These are phyloP conservation scores for Sinocyclocheilus maitianheensis DNA, from an alignment of 2,113 vertebrate species.

Conservation along the genomic window DNA sequence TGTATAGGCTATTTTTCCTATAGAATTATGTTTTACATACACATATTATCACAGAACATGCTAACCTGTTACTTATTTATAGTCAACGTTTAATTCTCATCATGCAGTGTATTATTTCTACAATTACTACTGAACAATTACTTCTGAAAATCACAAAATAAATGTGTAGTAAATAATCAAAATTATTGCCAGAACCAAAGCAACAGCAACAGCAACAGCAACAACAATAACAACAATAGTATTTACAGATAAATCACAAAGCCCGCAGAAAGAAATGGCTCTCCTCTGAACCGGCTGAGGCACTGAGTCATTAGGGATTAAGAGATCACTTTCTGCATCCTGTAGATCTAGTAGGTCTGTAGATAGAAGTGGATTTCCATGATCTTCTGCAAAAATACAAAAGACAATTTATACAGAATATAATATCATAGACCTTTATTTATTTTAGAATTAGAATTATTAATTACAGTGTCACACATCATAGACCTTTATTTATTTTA, in stretches of 20 bases:
- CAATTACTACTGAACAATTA: too few species aligned
- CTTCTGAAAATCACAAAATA: too few species aligned
- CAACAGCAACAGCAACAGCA: too few species aligned
- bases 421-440: not conserved
- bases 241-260: too few species aligned
- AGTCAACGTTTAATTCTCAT: not conserved
- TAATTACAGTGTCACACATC: not conserved
- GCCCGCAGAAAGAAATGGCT: too few species aligned
- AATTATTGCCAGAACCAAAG: not conserved
- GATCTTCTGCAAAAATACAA: not conserved
- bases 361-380: rapidly evolving
- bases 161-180: not conserved
- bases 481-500: not conserved
- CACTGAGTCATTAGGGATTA: not conserved
- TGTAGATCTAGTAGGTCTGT: not conserved
- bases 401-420: not conserved
- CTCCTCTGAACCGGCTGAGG: too few species aligned
- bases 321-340: not conserved
- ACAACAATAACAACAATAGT: not conserved
- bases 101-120: not conserved
- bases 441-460: not conserved
- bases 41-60: not conserved
- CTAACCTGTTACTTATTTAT: not conserved
- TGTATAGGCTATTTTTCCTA: not conserved
- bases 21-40: not conserved